Percentiles rank a stretch among this genome's conserved stretches.
These are phyloP conservation scores for Torymus texanus DNA, from an alignment of 2,888 invertebrate genomes.

Conservation along the genomic window DNA sequence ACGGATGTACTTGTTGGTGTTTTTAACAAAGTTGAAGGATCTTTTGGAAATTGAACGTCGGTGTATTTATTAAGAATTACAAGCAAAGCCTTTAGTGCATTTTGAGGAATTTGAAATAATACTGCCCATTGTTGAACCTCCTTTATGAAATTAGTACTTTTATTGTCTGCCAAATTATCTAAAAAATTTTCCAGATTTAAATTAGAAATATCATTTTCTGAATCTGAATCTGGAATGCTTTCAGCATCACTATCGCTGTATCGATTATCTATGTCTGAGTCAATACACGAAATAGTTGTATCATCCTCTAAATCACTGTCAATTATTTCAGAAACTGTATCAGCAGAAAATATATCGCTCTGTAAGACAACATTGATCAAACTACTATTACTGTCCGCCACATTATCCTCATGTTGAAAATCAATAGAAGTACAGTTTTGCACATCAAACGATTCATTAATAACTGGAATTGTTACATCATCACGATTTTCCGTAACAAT, in stretches of 20 bases:
- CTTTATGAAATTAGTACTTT: not conserved
- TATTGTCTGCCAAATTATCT: not conserved
- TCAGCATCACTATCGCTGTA: slow-evolving; percentile 21
- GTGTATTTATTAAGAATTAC: not conserved
- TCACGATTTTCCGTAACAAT: not conserved
- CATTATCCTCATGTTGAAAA: too few relatives aligned
- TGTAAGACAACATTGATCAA: not conserved
- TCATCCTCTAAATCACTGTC: not conserved
- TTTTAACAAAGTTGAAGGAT: slow-evolving; percentile 7
- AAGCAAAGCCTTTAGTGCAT: not conserved
- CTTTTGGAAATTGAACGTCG: not conserved
- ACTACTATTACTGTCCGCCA: not conserved
- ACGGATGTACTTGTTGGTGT: not conserved
- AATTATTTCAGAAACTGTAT: not conserved
- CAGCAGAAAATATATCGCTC: not conserved
- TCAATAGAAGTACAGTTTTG: too few relatives aligned
- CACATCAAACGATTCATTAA: too few relatives aligned
- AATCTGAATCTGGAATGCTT: not conserved
- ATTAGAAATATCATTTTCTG: not conserved
- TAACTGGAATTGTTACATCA: not conserved
- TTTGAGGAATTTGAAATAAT: not conserved
- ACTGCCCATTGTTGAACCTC: not conserved
- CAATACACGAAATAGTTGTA: not conserved
- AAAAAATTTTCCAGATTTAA: not conserved
- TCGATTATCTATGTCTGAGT: not conserved